These are phyloP conservation scores for Helleia helle DNA, from an alignment of 2,888 invertebrate genomes.

Conservation along the genomic window DNA sequence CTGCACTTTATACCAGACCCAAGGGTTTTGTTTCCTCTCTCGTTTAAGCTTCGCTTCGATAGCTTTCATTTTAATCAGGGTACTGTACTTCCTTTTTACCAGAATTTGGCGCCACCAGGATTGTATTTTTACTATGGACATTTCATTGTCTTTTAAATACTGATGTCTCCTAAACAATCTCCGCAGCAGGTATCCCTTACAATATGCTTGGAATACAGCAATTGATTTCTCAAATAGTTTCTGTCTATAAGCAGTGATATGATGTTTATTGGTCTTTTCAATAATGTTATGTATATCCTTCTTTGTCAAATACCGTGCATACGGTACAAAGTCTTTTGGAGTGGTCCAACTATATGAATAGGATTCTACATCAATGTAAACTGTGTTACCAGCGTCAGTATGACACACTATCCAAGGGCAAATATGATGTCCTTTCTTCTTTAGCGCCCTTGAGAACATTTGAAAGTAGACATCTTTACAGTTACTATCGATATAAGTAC, in stretches of 20 bases:
- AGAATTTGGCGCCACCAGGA: constrained; percentile 76
- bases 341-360: constrained; percentile 67
- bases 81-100: constrained; percentile 56
- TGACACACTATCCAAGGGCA: constrained; percentile 70
- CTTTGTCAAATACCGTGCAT: constrained; percentile 59
- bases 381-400: constrained; percentile 62
- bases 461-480: constrained; percentile 61
- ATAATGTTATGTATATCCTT: constrained; percentile 53
- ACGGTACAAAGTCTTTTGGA: constrained; percentile 64
- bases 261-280: constrained; percentile 58
- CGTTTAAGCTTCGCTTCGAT: constrained; percentile 49
- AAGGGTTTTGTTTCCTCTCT: constrained; percentile 50
- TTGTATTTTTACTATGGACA: constrained; percentile 67
- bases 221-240: constrained; percentile 55
- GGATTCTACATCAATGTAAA: constrained; percentile 68
- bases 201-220: constrained; percentile 73
- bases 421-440: constrained; percentile 53
- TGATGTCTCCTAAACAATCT: constrained; percentile 50
- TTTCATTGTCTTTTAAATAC: constrained; percentile 51
- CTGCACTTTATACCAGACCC: constrained; percentile 68
- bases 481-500: constrained; percentile 39
- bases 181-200: constrained; percentile 75
- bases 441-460: constrained; percentile 57
- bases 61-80: constrained; percentile 53
- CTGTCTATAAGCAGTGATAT: constrained; percentile 53